Evolutionary conservation across 2,888 invertebrate species (phyloP), one percentile per base, ranked within the genome.

Genomic region (Plebejus argus): DNA sequence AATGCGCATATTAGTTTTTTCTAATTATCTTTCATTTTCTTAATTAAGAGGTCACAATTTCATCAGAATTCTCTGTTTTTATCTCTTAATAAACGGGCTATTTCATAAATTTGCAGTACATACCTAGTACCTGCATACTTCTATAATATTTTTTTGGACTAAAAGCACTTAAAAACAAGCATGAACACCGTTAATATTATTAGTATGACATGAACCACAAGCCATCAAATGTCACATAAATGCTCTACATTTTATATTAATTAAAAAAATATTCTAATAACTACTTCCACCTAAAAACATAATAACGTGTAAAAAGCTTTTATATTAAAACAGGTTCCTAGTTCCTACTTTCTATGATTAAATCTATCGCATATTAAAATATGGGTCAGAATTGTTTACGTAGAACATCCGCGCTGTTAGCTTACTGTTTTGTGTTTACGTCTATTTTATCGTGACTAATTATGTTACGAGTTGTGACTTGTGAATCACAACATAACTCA

Each of bases 311-410:
- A 45, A 71, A 72, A 72, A 72, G 39, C 39, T 45, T 72, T 72
- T 72, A 72, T n/a, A 18, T 39, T 39, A 20, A 66, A 72, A 72
- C 72, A 72, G 72, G 72, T 72, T 72, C 39, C 72, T 15, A 72
- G 72, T 72, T 72, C 39, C 72, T 23, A 72, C 72, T 72, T 39
- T 72, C 45, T 72, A 39, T 72, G 72, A 72, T 72, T 72, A 72
- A 72, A 45, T 72, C 72, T 72, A 72, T 72, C 23, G 72, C 72
- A 72, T 72, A 39, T 12, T 72, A 72, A 72, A 72, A 72, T 72
- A 45, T 72, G 23, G 72, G 72, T 72, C 72, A 45, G 45, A 72
- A 72, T 45, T 45, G 72, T 71, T 72, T 39, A 72, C 72, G 72
- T n/a, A 4, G 20, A 20, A 72, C 72, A 72, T 45, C 45, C 45